Evolutionary conservation across 2,888 invertebrate genomes (phyloP).

Genomic region (Pherbina coryleti): DNA sequence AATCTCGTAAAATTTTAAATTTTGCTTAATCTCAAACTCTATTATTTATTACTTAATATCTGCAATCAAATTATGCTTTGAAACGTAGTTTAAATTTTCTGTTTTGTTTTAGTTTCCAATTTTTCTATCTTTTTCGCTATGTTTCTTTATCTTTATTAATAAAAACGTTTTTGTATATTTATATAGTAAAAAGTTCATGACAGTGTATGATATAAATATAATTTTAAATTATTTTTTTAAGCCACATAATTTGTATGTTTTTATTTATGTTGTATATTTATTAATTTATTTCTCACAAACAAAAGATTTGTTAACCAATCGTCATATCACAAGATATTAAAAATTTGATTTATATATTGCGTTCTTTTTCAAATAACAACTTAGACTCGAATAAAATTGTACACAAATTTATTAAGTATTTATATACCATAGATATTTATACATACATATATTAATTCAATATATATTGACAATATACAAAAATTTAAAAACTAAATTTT

Average conservation of each 20-base stretch:
- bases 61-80: background rate
- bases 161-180: background rate
- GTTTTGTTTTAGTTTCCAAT: background rate
- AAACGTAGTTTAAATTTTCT: background rate
- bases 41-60: background rate
- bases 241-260: background rate
- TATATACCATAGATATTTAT: conserved; percentile 19
- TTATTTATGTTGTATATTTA: conserved; percentile 15
- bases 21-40: too few relatives aligned
- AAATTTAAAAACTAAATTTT: conserved; percentile 2
- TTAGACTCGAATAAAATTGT: conserved; percentile 33
- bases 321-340: conserved; percentile 20
- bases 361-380: conserved; percentile 3
- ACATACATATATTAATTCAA: conserved; percentile 7
- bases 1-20: too few relatives aligned
- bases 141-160: background rate
- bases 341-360: background rate
- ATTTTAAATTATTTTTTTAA: conserved; percentile 6
- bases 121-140: background rate
- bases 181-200: background rate
- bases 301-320: background rate
- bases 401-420: conserved; percentile 32
- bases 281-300: conserved; percentile 9
- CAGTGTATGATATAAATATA: conserved; percentile 13
- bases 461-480: conserved; percentile 22